A percentile compares a stretch with the other conserved stretches of the same genome.
These are phyloP conservation scores for Callosobruchus maculatus DNA, from an alignment of 2,888 invertebrate species.

Conservation along the genomic window DNA sequence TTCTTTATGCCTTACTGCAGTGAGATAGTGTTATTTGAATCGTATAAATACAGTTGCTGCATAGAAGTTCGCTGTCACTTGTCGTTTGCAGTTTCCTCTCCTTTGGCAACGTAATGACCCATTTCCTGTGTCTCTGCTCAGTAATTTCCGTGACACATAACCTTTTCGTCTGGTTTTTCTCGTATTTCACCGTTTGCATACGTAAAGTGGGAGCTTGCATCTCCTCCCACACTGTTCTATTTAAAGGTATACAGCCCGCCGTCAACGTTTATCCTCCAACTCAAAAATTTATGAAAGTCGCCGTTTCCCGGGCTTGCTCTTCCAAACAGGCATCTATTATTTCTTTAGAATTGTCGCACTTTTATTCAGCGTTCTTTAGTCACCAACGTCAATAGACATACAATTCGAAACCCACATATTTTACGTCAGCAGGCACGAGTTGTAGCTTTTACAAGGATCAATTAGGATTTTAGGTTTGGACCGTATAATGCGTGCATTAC, in stretches of 20 bases:
- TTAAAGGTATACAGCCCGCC: not conserved
- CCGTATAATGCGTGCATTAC: no score
- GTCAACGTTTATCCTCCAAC: not conserved
- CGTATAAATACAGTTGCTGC: no score
- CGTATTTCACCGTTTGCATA: not conserved
- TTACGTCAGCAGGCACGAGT: no score
- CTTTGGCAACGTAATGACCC: not conserved
- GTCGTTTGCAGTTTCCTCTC: not conserved
- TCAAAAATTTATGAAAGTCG: not conserved
- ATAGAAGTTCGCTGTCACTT: no score
- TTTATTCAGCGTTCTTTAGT: not conserved
- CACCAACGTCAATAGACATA: not conserved
- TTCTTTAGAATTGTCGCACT: not conserved
- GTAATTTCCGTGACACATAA: not conserved
- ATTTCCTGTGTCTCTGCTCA: not conserved
- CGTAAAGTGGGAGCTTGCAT: not conserved
- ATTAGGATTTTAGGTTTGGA: no score
- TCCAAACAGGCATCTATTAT: not conserved
- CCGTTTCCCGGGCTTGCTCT: not conserved
- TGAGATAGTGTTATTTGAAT: no score
- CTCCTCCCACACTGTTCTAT: not conserved
- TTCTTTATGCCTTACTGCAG: no score
- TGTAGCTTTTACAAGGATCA: no score
- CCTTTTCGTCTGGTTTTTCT: not conserved
- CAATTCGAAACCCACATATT: no score